Evolutionary conservation across 64 coral and sea anemone genomes (phyloP), one percentile per base, ranked within the genome.

Genomic region (Stichodactyla helianthus): DNA sequence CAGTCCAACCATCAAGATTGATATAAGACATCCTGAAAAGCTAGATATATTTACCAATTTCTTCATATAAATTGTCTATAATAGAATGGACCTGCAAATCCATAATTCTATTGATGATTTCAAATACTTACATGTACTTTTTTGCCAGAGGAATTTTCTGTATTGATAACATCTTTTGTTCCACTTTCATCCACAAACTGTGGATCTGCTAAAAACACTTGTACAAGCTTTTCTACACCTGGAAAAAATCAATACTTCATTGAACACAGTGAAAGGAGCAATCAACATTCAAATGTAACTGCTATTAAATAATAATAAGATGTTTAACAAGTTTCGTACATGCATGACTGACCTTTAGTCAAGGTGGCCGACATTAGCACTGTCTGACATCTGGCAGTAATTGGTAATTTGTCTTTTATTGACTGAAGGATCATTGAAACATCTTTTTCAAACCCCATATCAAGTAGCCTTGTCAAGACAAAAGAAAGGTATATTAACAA

Each of bases 361-460:
- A 98, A 88, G 50, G 96, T 98, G 22, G 96, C 96, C 7, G 96
- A 98, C 55, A 98, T 79, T 64, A 98, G 71, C 23, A 98, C 71
- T 18, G 93, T 95, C 67, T 98, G 96, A 79, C 89, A 82, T 55
- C 54, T 70, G 5, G 82, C 82, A 52, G 50, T 68, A 62, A 71
- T 18, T 77, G 88, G 57, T 52, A 87, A 60, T 16, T 94, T 88
- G n/a, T 94, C 63, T 79, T 90, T 94, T 44, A 98, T 84, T 81
- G 80, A 84, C 57, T 82, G 86, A 1, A 98, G 57, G 55, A 98
- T 94, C 18, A 88, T 89, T 19, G 93, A 92, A 14, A 98, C 89
- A 67, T 98, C 90, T 79, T 92, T 92, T 85, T 98, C 96, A 95
- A 98, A 98, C 7, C 96, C 96, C 60, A 98, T 82, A 68, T 98